Evolutionary conservation across 2,797 vertebrate species (phyloP).

Genomic region (Gymnoscopelus microlampas): DNA sequence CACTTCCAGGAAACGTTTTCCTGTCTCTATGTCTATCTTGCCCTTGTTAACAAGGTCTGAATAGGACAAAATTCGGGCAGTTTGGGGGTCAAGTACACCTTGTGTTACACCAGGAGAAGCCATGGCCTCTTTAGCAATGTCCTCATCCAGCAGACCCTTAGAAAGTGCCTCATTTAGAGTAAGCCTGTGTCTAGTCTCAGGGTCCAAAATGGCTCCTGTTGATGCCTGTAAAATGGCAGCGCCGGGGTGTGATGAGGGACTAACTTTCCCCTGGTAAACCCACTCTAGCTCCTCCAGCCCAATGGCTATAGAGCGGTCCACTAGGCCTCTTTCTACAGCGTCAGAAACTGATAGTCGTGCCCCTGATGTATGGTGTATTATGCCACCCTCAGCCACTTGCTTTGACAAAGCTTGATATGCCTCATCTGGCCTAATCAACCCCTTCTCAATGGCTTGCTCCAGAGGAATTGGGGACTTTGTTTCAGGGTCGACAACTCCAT

Average conservation of each 20-base stretch:
- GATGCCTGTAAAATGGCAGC: conserved; percentile 71
- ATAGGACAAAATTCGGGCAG: conserved; percentile 85
- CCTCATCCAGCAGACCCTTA: conserved; percentile 78
- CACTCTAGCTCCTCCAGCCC: conserved; percentile 83
- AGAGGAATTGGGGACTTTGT: conserved; percentile 82
- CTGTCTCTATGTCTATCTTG: conserved; percentile 91
- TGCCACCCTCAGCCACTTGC: conserved; percentile 91
- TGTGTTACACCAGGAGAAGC: conserved; percentile 70
- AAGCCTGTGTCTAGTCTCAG: conserved; percentile 76
- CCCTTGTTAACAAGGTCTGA: conserved; percentile 88
- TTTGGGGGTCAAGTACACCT: conserved; percentile 86
- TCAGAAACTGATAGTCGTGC: conserved; percentile 86
- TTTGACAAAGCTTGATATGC: conserved; percentile 83
- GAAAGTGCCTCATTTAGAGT: conserved; percentile 80
- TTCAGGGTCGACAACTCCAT: conserved; percentile 88
- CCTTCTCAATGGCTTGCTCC: conserved; percentile 82
- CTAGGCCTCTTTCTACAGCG: conserved; percentile 84
- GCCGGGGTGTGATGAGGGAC: conserved; percentile 60
- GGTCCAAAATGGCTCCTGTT: conserved; percentile 77
- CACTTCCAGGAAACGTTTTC: conserved; percentile 90
- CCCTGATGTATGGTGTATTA: conserved; percentile 91
- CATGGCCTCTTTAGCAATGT: conserved; percentile 69
- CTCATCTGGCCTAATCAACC: conserved; percentile 80
- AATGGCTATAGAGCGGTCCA: conserved; percentile 77
- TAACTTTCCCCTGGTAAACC: conserved; percentile 63